Base-by-base conservation (phyloP, 2,113 vertebrate species). In the Macroglossus sobrinus region DNA sequence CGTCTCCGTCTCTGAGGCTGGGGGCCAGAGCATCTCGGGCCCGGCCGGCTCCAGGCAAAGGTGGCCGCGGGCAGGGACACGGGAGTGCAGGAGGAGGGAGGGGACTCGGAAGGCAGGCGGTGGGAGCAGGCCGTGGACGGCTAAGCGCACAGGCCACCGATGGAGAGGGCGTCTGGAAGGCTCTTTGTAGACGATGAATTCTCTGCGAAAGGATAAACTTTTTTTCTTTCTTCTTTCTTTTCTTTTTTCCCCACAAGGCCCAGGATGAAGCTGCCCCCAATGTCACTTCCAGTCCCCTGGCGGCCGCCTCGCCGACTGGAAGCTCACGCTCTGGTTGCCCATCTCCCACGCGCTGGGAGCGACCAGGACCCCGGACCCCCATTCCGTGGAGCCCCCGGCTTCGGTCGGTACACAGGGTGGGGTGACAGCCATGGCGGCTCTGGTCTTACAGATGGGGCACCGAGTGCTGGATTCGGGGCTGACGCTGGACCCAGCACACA, bases 341-440 rank as follows among this genome's bases (percentile, higher is more conserved):
- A 12, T 0, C 38, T 4, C 33, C 30, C 11, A 33, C 5, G 3
- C 12, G 4, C 2, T 1, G 57, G 13, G 26, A 35, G 85, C 24
- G 8, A 12, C 11, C 38, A 59, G 22, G 7, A 7, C 13, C 66
- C 5, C 5, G 7, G 1, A 11, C 26, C 4, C 63, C 13, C 40
- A 47, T 14, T 0, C 16, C 19, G 1, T 2, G 15, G 47, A 30
- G 1, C n/a, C 40, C 68, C 11, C 13, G 47, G 15, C 19, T 43
- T 22, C 30, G 22, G 35, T 64, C 19, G 0, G 7, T 2, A 2
- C 22, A 0, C n/a, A 4, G 5, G 1, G 2, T 2, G 5, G 63
- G 40, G 28, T 14, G 7, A 19, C 2, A 4, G 6, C 3, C 12
- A 13, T 7, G 0, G 3, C 1, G 3, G 35, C 45, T 89, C 30